Percentiles rank a stretch among this genome's conserved stretches.
Conservation (phyloP, 1,140 invertebrate genomes). For the Periplaneta americana region DNA sequence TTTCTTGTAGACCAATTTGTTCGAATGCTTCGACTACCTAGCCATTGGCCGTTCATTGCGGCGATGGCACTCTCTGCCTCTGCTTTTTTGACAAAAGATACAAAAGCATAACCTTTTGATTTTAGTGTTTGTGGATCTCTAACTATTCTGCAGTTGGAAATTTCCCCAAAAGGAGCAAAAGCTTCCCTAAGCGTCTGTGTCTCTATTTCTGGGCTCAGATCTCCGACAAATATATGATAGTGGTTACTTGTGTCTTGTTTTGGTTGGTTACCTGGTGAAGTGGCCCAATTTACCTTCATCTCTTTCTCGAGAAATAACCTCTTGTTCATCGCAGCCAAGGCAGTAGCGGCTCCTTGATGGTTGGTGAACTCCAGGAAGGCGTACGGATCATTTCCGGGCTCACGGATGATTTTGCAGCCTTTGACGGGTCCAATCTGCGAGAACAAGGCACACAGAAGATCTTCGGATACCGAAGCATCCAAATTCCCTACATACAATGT, state of each 20-base stretch:
- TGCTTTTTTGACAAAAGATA: slow-evolving; percentile 97
- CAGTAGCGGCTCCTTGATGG: slow-evolving; percentile 88
- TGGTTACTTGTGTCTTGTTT: slow-evolving; percentile 98
- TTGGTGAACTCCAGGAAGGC: slow-evolving; percentile 96
- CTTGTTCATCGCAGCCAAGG: slow-evolving; percentile 96
- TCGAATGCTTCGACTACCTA: slow-evolving; percentile 94
- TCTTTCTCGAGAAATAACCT: slow-evolving; percentile 93
- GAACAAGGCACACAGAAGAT: slow-evolving; percentile 89
- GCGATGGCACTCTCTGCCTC: slow-evolving; percentile 97
- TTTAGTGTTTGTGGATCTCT: slow-evolving; percentile 97
- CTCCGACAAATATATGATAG: slow-evolving; percentile 99
- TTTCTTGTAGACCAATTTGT: slow-evolving; percentile 99
- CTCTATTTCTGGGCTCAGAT: slow-evolving; percentile 98
- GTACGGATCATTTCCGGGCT: slow-evolving; percentile 95
- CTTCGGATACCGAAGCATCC: slow-evolving; percentile 87
- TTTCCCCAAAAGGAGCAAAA: slow-evolving; percentile 96
- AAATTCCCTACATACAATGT: slow-evolving; percentile 96
- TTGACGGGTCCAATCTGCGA: slow-evolving; percentile 93
- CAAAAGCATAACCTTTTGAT: slow-evolving; percentile 99
- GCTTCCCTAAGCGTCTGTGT: slow-evolving; percentile 94
- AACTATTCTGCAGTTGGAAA: slow-evolving; percentile 98
- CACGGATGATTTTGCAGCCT: slow-evolving; percentile 97
- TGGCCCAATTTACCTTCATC: slow-evolving; percentile 99
- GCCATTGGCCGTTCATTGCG: slow-evolving; percentile 99
- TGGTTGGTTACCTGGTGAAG: slow-evolving; percentile 92